A percentile compares a stretch with the other conserved stretches of the same genome.
These are phyloP conservation scores for Jacana jacana DNA, from an alignment of 2,113 vertebrate species.

Conservation along the genomic window DNA sequence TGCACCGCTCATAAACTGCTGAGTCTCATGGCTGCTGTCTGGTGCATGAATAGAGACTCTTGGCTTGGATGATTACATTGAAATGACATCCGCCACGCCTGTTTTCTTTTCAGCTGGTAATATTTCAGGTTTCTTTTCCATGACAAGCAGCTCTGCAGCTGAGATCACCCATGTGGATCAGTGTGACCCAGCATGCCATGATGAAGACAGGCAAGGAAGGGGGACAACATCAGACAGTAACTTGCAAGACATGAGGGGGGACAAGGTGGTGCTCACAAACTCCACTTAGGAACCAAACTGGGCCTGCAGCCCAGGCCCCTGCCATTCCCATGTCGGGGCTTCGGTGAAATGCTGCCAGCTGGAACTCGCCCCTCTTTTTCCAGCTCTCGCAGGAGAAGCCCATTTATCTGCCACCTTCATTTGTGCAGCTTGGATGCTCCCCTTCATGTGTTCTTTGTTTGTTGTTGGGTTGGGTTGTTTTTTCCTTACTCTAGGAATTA, in stretches of 20 bases:
- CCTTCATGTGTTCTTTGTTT: background rate
- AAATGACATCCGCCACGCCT: background rate
- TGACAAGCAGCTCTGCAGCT: background rate
- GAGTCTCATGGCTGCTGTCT: background rate
- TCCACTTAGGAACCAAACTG: background rate
- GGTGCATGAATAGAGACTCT: background rate
- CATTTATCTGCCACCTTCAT: background rate
- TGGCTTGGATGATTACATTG: background rate
- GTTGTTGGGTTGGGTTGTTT: background rate
- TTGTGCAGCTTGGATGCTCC: background rate
- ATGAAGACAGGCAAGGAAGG: background rate
- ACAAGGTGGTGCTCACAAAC: background rate
- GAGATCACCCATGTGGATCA: background rate
- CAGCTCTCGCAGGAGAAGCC: background rate
- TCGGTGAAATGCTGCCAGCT: background rate
- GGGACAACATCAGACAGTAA: background rate
- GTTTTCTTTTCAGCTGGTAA: background rate
- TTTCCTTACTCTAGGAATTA: background rate
- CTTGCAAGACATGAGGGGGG: background rate
- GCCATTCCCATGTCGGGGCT: rapidly evolving
- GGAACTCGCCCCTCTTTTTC: background rate
- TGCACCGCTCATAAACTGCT: background rate
- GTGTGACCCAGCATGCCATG: background rate
- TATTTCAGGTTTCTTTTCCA: background rate
- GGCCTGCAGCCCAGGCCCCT: background rate